Evolutionary conservation across 2,113 vertebrate species (phyloP), one percentile per base, ranked within the genome.

Genomic region (Bos indicus): DNA sequence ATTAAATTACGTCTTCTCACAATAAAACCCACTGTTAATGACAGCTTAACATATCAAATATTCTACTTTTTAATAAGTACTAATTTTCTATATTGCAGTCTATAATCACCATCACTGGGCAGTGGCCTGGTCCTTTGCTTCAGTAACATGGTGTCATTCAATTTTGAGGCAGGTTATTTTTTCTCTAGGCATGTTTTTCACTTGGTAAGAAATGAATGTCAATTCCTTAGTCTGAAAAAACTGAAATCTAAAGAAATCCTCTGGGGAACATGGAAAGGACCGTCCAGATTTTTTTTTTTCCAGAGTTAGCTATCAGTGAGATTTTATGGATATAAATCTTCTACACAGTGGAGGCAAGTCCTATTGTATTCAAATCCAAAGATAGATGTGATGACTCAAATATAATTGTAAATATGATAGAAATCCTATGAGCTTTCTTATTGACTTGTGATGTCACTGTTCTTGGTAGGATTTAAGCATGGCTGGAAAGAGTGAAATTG

Each of bases 1-100:
- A 82, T 96, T 97, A 97, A 96, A 92, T 7, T 74, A 43, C 4
- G 16, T 81, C 16, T 62, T 93, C 52, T 96, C 85, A 64, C 88
- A 96, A 96, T 97, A 96, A 97, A 90, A 82, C 4, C 33, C 25
- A 71, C 54, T 97, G 43, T 97, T 98, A 71, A 80, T 92, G 93
- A 96, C 88, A 98, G 67, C 13, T 88, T 94, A 83, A 88, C 51
- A 78, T 92, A 96, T 57, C 88, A 97, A 94, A 94, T 88, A 88
- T 77, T 94, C 51, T 43, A 78, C 36, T 88, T 40, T 67, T 95
- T 90, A 83, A 92, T 80, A 96, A 97, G 96, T 94, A 96, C 40
- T 96, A 96, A 97, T 97, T 95, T 90, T 97, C 82, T 82, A 46
- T 84, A 92, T 71, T 90, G 26, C 48, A 90, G 54, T 77, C 95